Conservation (phyloP, 2,797 vertebrate species). For the Margarornis squamiger region DNA sequence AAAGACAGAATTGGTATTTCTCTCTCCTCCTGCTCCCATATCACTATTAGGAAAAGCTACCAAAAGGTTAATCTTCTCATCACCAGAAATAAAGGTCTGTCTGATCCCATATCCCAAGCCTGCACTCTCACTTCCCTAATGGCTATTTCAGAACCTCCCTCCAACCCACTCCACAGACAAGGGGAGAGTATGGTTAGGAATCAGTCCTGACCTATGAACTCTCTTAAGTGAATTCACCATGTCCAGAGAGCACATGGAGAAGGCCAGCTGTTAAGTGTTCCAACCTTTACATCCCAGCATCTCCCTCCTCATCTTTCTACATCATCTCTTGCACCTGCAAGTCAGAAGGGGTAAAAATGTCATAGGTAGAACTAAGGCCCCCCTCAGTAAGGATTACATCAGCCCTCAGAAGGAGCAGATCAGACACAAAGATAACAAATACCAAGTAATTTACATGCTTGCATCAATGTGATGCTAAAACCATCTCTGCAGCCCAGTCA, state of each 20-base stretch:
- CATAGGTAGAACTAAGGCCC: background rate
- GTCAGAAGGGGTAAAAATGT: background rate
- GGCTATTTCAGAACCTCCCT: background rate
- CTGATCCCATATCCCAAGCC: background rate
- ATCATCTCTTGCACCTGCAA: background rate
- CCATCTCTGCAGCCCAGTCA: background rate
- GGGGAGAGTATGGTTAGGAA: background rate
- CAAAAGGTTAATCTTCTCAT: background rate
- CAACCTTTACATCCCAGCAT: background rate
- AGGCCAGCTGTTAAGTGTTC: background rate
- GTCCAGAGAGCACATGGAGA: background rate
- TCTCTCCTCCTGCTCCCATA: background rate
- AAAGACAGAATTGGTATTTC: background rate
- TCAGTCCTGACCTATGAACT: background rate
- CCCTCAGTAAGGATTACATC: background rate
- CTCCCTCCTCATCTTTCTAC: background rate
- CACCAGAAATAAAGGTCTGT: background rate
- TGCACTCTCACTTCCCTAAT: background rate
- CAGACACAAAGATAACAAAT: background rate
- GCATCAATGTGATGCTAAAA: background rate
- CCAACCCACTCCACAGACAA: background rate
- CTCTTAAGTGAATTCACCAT: background rate
- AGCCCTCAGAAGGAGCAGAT: background rate
- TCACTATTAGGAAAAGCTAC: background rate
- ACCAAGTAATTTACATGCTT: background rate